Evolutionary conservation across 2,797 vertebrate species (phyloP), one percentile per base, ranked within the genome.

Genomic region (Poeciliopsis paucimaculata): DNA sequence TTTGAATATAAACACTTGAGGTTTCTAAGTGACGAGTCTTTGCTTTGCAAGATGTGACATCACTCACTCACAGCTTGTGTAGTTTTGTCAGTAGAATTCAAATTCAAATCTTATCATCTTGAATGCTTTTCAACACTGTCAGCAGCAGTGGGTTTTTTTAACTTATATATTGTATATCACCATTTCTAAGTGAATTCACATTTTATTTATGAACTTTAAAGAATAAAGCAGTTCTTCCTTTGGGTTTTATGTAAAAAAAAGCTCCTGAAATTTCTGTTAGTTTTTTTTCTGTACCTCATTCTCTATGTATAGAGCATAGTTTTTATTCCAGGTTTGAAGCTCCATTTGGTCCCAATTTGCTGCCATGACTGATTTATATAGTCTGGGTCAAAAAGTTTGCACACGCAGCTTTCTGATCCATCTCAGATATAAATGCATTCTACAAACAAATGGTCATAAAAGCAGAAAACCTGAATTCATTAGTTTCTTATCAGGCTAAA

Each of bases 1-100:
- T 77, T 75, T 53, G 70, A 77, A 86, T 76, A 88, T 89, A 93
- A 94, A 95, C 89, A 91, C 82, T 85, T 89, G 34, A 73, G 26
- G 82, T 85, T 80, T 74, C 79, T 81, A 76, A 80, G 80, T 86
- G 84, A 88, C 82, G 68, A 46, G 8, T 18, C 62, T 81, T 77
- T 2, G 57, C 77, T 81, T 76, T 2, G 53, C 77, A 77, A 74
- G 41, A 82, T 57, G 49, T 83, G 77, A 16, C 75, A 72, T 49
- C 64, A 1, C 47, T 23, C 16, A 9, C 53, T 39, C 49, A 57
- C 76, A 71, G 43, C n/a, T 34, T 28, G 9, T 2, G 31, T 9
- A 3, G 31, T 9, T 66, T 81, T 39, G 2, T 72, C 41, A 49
- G 3, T 8, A 43, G 7, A 45, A 15, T 31, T 43, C 62, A 78